Conservation (phyloP, 2,113 vertebrate species). For the Spea bombifrons region DNA sequence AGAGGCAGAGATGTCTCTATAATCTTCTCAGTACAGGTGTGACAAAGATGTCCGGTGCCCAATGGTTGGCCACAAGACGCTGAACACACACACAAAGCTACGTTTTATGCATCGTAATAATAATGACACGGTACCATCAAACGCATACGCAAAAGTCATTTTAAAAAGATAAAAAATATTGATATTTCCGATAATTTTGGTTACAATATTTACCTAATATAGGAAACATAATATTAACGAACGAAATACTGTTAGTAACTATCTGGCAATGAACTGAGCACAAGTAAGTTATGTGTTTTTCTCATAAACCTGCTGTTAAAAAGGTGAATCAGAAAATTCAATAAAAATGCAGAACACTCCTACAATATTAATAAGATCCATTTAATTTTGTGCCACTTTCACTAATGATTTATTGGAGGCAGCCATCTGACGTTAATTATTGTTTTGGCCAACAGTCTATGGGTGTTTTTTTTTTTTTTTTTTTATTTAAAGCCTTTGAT, state of each 20-base stretch:
- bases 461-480: slow-evolving; percentile 74
- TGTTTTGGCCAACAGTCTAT: slow-evolving; percentile 82
- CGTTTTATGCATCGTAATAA: too few relatives aligned
- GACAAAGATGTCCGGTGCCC: slow-evolving; percentile 54
- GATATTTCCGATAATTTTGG: too few relatives aligned
- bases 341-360: slow-evolving; percentile 63
- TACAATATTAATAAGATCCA: slow-evolving; percentile 66
- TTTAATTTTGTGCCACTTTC: slow-evolving; percentile 66
- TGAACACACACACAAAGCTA: too few relatives aligned
- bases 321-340: slow-evolving; percentile 57
- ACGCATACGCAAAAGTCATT: too few relatives aligned
- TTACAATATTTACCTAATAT: too few relatives aligned
- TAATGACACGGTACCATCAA: too few relatives aligned
- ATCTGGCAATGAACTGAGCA: too few relatives aligned
- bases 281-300: not conserved
- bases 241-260: too few relatives aligned
- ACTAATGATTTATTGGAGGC: slow-evolving; percentile 81
- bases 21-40: slow-evolving; percentile 92
- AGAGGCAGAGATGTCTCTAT: slow-evolving; percentile 85
- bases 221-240: too few relatives aligned
- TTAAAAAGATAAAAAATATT: too few relatives aligned
- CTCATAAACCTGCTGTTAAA: slow-evolving; percentile 49
- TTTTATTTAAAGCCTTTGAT: slow-evolving; percentile 90
- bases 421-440: slow-evolving; percentile 86
- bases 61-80: too few relatives aligned